Evolutionary conservation across 2,113 vertebrate species (phyloP).

Genomic region (Melospiza melodia): DNA sequence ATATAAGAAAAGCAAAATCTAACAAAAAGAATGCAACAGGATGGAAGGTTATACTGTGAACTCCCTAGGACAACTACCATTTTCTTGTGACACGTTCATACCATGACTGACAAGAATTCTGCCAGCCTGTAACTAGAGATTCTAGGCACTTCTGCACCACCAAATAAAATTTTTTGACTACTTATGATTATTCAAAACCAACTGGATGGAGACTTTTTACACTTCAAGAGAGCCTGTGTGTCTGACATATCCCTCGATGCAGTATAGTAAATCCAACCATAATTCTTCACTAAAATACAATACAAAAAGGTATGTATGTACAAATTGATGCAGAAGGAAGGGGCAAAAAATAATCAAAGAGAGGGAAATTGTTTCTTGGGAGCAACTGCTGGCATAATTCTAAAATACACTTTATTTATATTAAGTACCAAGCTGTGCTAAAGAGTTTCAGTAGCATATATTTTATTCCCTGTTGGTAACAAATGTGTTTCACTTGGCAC

Average conservation of each 20-base stretch:
- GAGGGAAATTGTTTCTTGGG: slow-evolving; percentile 15
- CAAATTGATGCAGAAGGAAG: neutral
- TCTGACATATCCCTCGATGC: neutral
- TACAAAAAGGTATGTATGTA: neutral
- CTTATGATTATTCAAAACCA: neutral
- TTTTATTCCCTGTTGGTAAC: slow-evolving; percentile 55
- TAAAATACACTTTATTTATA: slow-evolving; percentile 38
- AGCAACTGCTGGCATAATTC: slow-evolving; percentile 24
- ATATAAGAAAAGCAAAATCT: neutral
- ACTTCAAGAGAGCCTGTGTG: neutral
- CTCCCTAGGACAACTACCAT: neutral
- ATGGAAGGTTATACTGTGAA: neutral
- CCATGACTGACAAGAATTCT: neutral
- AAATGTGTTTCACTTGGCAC: slow-evolving; percentile 69
- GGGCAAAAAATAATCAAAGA: neutral
- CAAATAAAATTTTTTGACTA: neutral
- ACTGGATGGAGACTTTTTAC: neutral
- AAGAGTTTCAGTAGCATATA: slow-evolving; percentile 58
- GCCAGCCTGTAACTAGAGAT: neutral
- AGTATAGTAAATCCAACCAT: neutral
- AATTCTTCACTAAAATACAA: neutral
- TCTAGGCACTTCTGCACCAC: neutral
- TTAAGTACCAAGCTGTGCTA: slow-evolving; percentile 33
- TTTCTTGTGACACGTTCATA: neutral
- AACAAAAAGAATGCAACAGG: neutral